phyloP scores from a whole-genome alignment of 2,888 invertebrate species.

The Sesia bembeciformis region DNA sequence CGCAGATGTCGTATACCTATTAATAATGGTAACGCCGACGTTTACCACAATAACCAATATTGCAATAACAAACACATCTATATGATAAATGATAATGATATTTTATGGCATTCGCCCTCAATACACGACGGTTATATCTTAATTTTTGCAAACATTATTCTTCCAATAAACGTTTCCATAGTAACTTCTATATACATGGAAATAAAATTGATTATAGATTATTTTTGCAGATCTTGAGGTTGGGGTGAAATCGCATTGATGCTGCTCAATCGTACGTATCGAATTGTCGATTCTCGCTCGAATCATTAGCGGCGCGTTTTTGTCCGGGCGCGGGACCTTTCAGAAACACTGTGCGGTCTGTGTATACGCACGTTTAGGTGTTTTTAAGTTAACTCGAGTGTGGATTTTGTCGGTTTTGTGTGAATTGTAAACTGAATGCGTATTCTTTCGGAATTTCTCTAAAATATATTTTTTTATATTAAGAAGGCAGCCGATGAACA shows the following conservation, averaged over 20 bases:
- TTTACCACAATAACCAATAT: slow-evolving; percentile 64
- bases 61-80: slow-evolving; percentile 63
- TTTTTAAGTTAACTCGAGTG: slow-evolving; percentile 43
- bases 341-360: slow-evolving; percentile 32
- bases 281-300: slow-evolving; percentile 63
- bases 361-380: slow-evolving; percentile 24
- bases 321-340: slow-evolving; percentile 23
- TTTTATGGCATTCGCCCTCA: slow-evolving; percentile 64
- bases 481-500: too few relatives aligned
- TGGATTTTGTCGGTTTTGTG: slow-evolving; percentile 29
- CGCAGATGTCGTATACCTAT: slow-evolving; percentile 57
- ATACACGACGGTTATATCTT: slow-evolving; percentile 58
- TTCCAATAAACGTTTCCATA: background rate
- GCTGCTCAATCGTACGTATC: slow-evolving; percentile 67
- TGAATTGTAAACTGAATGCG: slow-evolving; percentile 23
- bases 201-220: background rate
- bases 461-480: too few relatives aligned
- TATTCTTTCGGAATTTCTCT: too few relatives aligned
- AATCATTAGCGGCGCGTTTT: slow-evolving; percentile 57
- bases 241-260: slow-evolving; percentile 64
- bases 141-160: slow-evolving; percentile 41
- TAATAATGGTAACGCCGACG: slow-evolving; percentile 63
- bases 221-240: slow-evolving; percentile 15
- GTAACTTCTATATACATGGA: background rate
- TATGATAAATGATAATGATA: slow-evolving; percentile 69